Base-by-base conservation (phyloP, 2,113 vertebrate species). In the Mormyrus iriodes region DNA sequence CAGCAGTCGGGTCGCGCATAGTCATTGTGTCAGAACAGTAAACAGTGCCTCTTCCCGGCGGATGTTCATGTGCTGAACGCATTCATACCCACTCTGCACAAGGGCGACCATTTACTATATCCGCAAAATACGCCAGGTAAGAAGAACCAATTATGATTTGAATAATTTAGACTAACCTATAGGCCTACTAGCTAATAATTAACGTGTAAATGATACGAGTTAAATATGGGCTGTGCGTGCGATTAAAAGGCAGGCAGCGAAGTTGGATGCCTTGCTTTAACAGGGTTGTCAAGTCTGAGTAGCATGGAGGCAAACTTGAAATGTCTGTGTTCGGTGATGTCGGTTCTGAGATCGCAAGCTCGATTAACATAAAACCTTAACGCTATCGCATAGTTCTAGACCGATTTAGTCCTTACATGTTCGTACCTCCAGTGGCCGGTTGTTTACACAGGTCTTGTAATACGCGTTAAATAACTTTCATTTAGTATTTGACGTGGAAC, bases 261-360 rank as follows among this genome's bases (percentile, higher is more conserved):
- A 49, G 27, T n/a, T 53, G 31, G 51, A 42, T 58, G 48, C 42
- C 24, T 58, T 31, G 69, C 52, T 82, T 87, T 17, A 35, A 19
- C 55, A 39, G 53, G 69, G 51, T 55, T 83, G 69, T 58, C 52
- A 46, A 69, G n/a, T 79, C 52, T 51, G 85, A 88, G 86, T 24
- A 82, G 9, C 79, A 48, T 31, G 31, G 6, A 19, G 53, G 42
- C 52, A 73, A 58, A 61, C 52, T 87, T 82, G 51, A 61, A 83
- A 86, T 46, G 49, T 88, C 65, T 90, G 86, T 84, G 73, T 88
- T 88, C 86, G 84, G 52, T 83, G 89, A 73, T 90, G 89, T 83
- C 94, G 93, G 91, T 92, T 91, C 91, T 93, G 95, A 93, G 93
- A 92, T 92, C 92, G 92, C 92, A 89, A 87, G 88, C 90, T 91